Percentiles rank a stretch among this genome's conserved stretches.
Conservation (phyloP, 64 coral and sea anemone genomes). For the Montipora foliosa region DNA sequence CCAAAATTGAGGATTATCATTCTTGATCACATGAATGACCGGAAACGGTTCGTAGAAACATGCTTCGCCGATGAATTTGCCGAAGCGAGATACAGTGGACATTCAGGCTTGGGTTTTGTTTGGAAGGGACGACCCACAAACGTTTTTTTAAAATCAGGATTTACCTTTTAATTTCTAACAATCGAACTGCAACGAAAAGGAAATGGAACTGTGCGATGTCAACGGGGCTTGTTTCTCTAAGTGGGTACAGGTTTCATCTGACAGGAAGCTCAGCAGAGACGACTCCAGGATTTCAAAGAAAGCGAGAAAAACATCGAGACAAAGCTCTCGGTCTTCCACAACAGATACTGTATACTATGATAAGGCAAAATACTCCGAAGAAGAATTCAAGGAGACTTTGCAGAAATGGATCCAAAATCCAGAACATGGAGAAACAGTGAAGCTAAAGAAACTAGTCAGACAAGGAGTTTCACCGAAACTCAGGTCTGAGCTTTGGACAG, state of each 20-base stretch:
- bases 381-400: slow-evolving; percentile 68
- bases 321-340: slow-evolving; percentile 8
- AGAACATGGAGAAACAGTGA: slow-evolving; percentile 28
- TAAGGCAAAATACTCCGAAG: slow-evolving; percentile 70
- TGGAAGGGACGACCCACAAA: background rate
- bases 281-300: slow-evolving; percentile 18
- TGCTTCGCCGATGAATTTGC: background rate
- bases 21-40: background rate
- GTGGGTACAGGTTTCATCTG: slow-evolving; percentile 11
- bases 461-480: slow-evolving; percentile 63
- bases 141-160: background rate
- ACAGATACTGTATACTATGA: background rate
- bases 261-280: background rate
- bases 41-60: background rate
- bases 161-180: background rate
- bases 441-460: slow-evolving; percentile 70
- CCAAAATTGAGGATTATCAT: background rate
- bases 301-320: slow-evolving; percentile 6
- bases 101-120: background rate
- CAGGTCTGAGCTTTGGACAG: slow-evolving; percentile 69
- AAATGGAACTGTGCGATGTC: slow-evolving; percentile 2
- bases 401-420: slow-evolving; percentile 57
- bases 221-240: background rate
- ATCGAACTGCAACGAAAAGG: background rate
- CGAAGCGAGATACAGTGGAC: background rate